Evolutionary conservation across 2,888 invertebrate genomes (phyloP).

Genomic region (Pachycephus smyrnensis): DNA sequence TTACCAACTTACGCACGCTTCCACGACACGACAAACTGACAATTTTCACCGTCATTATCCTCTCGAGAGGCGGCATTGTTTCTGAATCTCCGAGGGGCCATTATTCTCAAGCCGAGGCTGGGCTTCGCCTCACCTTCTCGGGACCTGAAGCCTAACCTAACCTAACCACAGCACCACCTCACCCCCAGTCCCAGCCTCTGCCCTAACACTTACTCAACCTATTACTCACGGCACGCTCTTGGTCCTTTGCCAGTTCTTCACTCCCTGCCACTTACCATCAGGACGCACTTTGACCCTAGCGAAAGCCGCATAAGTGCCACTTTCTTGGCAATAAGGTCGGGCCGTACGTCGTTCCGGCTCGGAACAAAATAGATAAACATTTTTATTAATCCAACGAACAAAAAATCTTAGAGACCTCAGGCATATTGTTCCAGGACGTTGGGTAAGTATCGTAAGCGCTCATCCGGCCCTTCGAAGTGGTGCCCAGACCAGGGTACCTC

Average conservation of each 20-base stretch:
- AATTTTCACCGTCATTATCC: conserved; percentile 55
- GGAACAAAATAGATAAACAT: too few species aligned
- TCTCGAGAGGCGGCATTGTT: conserved; percentile 49
- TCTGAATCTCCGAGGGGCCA: conserved; percentile 47
- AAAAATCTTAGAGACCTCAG: neutral
- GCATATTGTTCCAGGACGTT: neutral
- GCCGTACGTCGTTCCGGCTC: neutral
- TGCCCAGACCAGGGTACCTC: neutral
- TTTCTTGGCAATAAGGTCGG: neutral
- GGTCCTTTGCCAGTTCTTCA: neutral
- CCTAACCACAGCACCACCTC: conserved; percentile 13
- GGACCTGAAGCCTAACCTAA: neutral
- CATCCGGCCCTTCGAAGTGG: neutral
- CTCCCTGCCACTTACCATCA: neutral
- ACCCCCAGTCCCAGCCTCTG: too few species aligned
- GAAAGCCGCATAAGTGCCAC: neutral
- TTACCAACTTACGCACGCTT: conserved; percentile 44
- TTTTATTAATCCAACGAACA: too few species aligned
- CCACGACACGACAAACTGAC: conserved; percentile 52
- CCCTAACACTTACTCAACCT: neutral
- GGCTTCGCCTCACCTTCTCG: neutral
- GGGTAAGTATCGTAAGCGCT: neutral
- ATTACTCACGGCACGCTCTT: neutral
- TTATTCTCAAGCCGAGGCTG: conserved; percentile 27
- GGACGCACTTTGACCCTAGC: neutral